A percentile compares a stretch with the other conserved stretches of the same genome.
These are phyloP conservation scores for Zaprionus tsacasi DNA, from an alignment of 1,140 invertebrate species.

Conservation along the genomic window DNA sequence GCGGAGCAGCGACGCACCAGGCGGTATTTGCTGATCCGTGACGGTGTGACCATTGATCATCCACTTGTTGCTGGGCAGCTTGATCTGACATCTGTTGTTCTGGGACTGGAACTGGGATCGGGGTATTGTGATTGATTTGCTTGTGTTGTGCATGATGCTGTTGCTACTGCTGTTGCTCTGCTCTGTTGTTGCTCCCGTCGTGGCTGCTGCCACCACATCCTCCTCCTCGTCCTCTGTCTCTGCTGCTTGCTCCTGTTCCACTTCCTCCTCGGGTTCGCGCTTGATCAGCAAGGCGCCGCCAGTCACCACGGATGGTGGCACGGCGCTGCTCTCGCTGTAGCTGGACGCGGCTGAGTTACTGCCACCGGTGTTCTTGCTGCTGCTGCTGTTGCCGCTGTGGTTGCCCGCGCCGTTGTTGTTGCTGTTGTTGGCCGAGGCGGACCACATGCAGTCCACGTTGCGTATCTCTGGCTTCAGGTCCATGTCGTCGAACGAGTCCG, in stretches of 20 bases:
- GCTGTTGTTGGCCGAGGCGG: constrained; percentile 11
- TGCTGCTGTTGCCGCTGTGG: constrained; percentile 16
- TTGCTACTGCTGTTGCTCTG: constrained; percentile 9
- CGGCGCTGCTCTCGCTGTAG: constrained; percentile 58
- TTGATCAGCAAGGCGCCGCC: constrained; percentile 44
- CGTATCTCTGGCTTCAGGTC: constrained; percentile 59
- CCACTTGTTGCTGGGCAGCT: neutral
- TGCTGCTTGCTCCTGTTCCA: constrained; percentile 5
- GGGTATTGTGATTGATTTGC: constrained; percentile 3
- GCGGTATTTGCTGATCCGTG: constrained; percentile 64
- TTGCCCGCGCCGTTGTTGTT: constrained; percentile 6
- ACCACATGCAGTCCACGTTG: constrained; percentile 71
- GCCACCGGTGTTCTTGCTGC: neutral
- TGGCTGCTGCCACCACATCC: constrained; percentile 6
- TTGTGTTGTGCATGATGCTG: constrained; percentile 1
- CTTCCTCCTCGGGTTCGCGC: constrained; percentile 30
- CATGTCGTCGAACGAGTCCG: neutral
- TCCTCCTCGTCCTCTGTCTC: constrained; percentile 24
- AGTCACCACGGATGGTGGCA: constrained; percentile 49
- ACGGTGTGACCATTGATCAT: neutral
- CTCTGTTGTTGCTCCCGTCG: neutral
- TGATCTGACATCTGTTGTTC: neutral
- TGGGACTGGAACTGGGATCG: constrained; percentile 4
- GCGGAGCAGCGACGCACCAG: constrained; percentile 73
- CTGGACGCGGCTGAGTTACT: constrained; percentile 60